Evolutionary conservation across 2,113 vertebrate genomes (phyloP).

Genomic region (Pelvicachromis taeniatus): DNA sequence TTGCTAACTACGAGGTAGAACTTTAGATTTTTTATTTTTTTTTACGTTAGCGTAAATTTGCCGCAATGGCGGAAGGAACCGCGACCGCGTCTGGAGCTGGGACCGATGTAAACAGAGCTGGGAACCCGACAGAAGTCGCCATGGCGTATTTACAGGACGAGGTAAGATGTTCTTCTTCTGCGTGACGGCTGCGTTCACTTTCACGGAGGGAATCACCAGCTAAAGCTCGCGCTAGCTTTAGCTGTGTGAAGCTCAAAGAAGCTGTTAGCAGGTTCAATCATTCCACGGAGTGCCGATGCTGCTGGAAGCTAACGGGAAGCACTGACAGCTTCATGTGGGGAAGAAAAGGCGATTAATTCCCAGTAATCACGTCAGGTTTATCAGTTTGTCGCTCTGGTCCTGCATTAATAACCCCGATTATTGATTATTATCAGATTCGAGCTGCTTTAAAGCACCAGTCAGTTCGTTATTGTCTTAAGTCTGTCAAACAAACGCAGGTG

Average conservation of each 20-base stretch:
- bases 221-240: background rate
- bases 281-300: background rate
- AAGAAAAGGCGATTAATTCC: background rate
- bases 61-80: constrained; percentile 63
- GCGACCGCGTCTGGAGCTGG: background rate
- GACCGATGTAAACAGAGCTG: constrained; percentile 31
- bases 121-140: constrained; percentile 11
- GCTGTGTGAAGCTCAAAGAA: background rate
- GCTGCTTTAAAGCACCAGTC: background rate
- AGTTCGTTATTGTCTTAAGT: rapidly evolving
- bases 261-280: background rate
- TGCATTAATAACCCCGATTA: background rate
- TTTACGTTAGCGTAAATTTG: background rate
- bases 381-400: background rate
- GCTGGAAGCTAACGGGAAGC: background rate
- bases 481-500: background rate
- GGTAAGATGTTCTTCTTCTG: constrained; percentile 19
- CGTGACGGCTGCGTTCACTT: background rate
- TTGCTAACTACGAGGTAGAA: background rate
- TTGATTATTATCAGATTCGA: background rate
- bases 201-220: rapidly evolving
- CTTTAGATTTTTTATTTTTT: background rate
- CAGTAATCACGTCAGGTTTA: too few relatives aligned
- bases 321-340: background rate
- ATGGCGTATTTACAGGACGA: constrained; percentile 72